Percentiles rank a stretch among this genome's conserved stretches.
These are phyloP conservation scores for Exocentrus adspersus DNA, from an alignment of 2,888 invertebrate genomes.

Conservation along the genomic window DNA sequence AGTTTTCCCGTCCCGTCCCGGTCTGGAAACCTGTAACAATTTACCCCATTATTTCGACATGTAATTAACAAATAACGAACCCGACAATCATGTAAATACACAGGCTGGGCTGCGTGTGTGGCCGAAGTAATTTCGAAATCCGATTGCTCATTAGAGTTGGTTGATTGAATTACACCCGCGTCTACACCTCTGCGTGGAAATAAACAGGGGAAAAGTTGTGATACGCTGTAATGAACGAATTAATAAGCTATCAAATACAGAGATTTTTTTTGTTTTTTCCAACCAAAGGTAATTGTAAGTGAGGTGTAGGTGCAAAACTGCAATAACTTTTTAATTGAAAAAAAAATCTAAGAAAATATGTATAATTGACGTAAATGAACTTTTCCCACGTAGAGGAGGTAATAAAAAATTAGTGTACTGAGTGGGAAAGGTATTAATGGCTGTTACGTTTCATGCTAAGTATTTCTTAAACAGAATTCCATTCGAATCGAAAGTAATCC, in stretches of 20 bases:
- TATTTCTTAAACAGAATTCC: not conserved
- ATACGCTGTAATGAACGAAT: not conserved
- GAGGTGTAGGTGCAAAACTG: too few species aligned
- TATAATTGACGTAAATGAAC: too few species aligned
- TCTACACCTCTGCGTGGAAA: not conserved
- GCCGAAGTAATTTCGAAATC: conserved; percentile 1
- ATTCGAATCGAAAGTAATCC: not conserved
- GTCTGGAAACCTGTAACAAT: too few species aligned
- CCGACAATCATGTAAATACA: not conserved
- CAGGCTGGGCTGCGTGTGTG: not conserved
- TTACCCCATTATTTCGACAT: not conserved
- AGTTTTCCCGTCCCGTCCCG: not conserved
- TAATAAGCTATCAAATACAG: too few species aligned
- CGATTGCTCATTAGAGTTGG: not conserved
- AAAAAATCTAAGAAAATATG: too few species aligned
- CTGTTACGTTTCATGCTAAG: not conserved
- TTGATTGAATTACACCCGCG: not conserved
- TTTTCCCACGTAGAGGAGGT: too few species aligned
- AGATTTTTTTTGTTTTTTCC: too few species aligned
- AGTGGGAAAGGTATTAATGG: not conserved
- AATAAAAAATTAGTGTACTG: too few species aligned
- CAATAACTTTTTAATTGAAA: too few species aligned
- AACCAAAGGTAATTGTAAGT: too few species aligned
- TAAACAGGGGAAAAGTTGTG: not conserved
- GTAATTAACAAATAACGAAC: not conserved